Evolutionary conservation across 1,140 invertebrate genomes (phyloP), one percentile per base, ranked within the genome.

Genomic region (Atta colombica): DNA sequence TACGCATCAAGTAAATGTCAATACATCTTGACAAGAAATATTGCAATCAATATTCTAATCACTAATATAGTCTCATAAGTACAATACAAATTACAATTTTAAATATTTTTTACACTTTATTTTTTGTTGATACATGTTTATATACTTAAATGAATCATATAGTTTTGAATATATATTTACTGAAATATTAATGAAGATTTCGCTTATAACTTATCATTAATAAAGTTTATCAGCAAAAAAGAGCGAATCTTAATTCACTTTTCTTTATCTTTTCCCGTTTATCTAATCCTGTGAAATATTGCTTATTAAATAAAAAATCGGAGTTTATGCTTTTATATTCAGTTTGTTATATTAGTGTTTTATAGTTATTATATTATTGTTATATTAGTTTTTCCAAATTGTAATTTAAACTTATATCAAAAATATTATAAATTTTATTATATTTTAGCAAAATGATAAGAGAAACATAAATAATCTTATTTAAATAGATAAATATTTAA

Each of bases 231-330:
- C 5, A 3, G 21, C 49, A 66, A 21, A 68, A n/a, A 66, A 61
- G 18, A 55, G 25, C 28, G 61, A 68, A 12, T 4, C 35, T 39
- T 39, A 39, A 35, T 35, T 35, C 7, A 39, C 7, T 39, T 39
- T 39, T 39, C 18, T 78, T 78, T 55, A 80, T 25, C 5, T 6
- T 35, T 35, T 35, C 31, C 31, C 31, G 3, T 71, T 16, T 14
- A 45, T 35, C 31, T 10, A 69, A 4, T n/a, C 3, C 0, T 28
- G 49, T 78, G 3, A 69, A 68, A 80, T 49, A 82, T 72, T 8
- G 21, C 10, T 82, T 45, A 35, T 60, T 71, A 55, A 71, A 72
- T 49, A 81, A 81, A 81, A 31, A n/a, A 18, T 81, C 12, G 1
- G 10, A 39, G 28, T 60, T 39, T 58, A 14, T 10, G 12, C 45